These are phyloP conservation scores for Byasa hedistus DNA, from an alignment of 2,888 invertebrate species.

Conservation along the genomic window DNA sequence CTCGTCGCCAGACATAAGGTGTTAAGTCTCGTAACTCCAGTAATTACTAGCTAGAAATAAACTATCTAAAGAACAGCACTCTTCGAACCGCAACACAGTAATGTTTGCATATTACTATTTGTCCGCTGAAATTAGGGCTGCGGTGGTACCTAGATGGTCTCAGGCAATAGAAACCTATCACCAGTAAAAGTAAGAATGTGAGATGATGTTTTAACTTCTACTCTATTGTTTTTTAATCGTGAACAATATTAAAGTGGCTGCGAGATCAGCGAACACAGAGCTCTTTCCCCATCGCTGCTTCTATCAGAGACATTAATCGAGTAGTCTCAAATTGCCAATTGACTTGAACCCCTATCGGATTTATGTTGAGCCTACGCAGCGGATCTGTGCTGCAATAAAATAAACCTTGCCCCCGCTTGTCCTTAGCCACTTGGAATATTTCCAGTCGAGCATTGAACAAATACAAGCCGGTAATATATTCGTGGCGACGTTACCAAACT, in stretches of 20 bases:
- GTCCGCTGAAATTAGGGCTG: no score
- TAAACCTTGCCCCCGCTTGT: slow-evolving; percentile 2
- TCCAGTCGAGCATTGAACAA: background rate
- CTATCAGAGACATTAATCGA: slow-evolving; percentile 10
- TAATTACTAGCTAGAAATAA: no score
- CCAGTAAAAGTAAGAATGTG: no score
- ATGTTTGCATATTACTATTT: no score
- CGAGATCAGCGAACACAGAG: background rate
- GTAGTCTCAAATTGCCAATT: slow-evolving; percentile 18
- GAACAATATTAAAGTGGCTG: background rate
- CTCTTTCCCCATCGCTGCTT: background rate
- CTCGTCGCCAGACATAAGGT: no score
- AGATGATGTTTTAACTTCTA: background rate
- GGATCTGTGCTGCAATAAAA: slow-evolving; percentile 13
- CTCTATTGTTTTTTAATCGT: background rate
- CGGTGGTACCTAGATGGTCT: no score
- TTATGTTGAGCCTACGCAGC: slow-evolving; percentile 9
- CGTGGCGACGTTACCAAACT: background rate
- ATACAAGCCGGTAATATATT: background rate
- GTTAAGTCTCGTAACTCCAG: no score
- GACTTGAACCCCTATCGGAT: slow-evolving; percentile 12
- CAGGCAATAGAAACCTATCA: no score
- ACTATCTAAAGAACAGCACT: no score
- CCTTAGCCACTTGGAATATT: background rate
- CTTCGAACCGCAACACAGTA: no score